Evolutionary conservation across 2,797 vertebrate genomes (phyloP), one percentile per base, ranked within the genome.

Genomic region (Molossus alvarezi): DNA sequence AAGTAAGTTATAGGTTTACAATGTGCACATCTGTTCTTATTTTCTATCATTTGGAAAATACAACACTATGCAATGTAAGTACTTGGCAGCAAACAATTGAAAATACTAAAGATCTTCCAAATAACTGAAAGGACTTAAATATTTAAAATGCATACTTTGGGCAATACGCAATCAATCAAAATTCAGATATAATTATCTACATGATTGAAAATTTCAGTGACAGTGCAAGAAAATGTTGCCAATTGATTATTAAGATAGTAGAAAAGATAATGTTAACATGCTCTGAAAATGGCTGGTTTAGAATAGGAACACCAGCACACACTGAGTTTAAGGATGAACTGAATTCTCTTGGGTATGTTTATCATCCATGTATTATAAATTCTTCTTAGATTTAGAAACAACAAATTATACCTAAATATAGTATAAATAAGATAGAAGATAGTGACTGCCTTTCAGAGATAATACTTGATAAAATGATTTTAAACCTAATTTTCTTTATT

Each of bases 101-200:
- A 71, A 83, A 79, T 21, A 65, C 51, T 89, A 29, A 64, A 88
- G 21, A 71, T 85, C n/a, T 88, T 65, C 25, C 27, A 83, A 67
- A n/a, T 37, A 67, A 55, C 6, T 48, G n/a, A 92, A 91, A 77
- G 25, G 14, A 1, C 25, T 67, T 58, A 57, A 89, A 17, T 2
- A 90, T 86, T 76, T 86, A 18, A 95, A 94, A 93, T 33, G 9
- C 17, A 20, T 82, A 57, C 2, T 29, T 81, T 57, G 48, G 29
- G n/a, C 33, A 94, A 83, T 81, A 93, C 72, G 20, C 11, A 93
- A 93, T 85, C 57, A 71, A 86, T 93, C 17, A 71, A 71, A 96
- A n/a, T 45, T 75, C 48, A 96, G 86, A 90, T 91, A 48, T 57
- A 91, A 94, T 84, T 76, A 95, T n/a, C 27, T 92, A 53, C 14